Evolutionary conservation across 2,888 invertebrate species (phyloP).

Genomic region (Hecatera dysodea): DNA sequence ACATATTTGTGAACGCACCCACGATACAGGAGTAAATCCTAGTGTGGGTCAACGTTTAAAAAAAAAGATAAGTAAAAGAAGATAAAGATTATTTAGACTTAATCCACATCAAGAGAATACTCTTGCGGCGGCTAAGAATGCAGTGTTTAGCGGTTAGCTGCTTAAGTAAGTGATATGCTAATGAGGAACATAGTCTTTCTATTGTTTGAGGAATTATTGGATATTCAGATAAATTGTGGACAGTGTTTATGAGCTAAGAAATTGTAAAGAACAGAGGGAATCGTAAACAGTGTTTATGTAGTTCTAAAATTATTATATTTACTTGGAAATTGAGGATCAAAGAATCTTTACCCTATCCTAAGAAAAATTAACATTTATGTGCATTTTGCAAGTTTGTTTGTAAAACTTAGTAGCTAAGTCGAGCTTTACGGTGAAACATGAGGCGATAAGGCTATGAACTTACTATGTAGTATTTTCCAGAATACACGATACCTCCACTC

Average conservation of each 20-base stretch:
- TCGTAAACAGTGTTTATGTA: too few species aligned
- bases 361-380: not conserved
- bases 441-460: not conserved
- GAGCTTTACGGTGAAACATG: not conserved
- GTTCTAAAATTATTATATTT: not conserved
- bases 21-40: too few species aligned
- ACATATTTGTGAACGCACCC: too few species aligned
- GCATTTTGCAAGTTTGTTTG: not conserved
- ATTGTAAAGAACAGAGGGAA: not conserved
- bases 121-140: conserved; percentile 60
- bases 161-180: conserved; percentile 47
- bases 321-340: not conserved
- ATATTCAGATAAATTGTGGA: not conserved
- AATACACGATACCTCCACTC: too few species aligned
- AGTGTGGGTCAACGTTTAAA: too few species aligned
- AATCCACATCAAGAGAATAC: conserved; percentile 63
- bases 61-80: too few species aligned
- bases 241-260: not conserved
- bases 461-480: not conserved
- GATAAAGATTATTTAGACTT: too few species aligned
- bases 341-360: not conserved
- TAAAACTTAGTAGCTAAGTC: not conserved
- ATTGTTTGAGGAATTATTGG: conserved; percentile 22
- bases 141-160: conserved; percentile 41
- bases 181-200: conserved; percentile 22